These are phyloP conservation scores for Papilio elwesi DNA, from an alignment of 2,888 invertebrate species.

Conservation along the genomic window DNA sequence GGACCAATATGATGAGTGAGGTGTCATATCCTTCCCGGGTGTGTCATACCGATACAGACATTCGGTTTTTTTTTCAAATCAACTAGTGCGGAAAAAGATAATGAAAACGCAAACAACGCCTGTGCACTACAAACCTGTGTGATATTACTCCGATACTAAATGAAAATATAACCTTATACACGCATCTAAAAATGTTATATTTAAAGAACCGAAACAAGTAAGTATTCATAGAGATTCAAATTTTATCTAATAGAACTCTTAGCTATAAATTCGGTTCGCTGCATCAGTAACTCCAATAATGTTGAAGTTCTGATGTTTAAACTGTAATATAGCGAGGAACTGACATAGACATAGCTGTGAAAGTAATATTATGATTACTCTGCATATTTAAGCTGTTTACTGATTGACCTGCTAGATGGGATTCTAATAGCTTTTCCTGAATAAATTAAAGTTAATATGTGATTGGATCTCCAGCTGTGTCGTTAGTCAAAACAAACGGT, in stretches of 20 bases:
- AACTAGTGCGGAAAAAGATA: no score
- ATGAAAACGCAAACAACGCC: no score
- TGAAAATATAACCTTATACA: background rate
- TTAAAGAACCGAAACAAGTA: background rate
- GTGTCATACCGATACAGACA: no score
- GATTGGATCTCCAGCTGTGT: no score
- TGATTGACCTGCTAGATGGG: background rate
- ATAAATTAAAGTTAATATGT: background rate
- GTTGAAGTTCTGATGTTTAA: conserved; percentile 14
- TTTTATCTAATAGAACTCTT: conserved; percentile 15
- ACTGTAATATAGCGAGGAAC: conserved; percentile 6
- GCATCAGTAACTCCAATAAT: conserved; percentile 24
- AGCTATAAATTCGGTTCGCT: conserved; percentile 19
- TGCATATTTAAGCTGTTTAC: background rate
- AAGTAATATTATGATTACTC: background rate
- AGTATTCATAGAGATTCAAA: background rate
- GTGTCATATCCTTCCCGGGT: no score
- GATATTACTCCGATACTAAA: background rate
- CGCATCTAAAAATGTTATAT: background rate
- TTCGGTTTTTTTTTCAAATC: no score
- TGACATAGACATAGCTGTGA: no score
- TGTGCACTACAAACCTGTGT: no score
- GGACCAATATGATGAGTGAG: no score
- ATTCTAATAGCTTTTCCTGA: background rate
- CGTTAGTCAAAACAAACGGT: background rate